Conservation (phyloP, 1,140 invertebrate species). For the Delia radicum region DNA sequence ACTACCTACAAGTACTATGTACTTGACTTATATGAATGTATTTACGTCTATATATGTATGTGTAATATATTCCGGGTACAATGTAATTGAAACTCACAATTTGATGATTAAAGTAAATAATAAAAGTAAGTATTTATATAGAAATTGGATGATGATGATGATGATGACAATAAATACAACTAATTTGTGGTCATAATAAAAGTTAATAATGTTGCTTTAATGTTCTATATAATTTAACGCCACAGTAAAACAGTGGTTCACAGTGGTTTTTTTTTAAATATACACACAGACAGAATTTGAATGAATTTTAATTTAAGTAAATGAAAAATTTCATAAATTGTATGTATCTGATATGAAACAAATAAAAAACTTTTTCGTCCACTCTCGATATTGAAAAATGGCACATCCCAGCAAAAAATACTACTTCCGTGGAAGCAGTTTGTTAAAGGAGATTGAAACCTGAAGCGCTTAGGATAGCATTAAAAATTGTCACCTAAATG, state of each 20-base stretch:
- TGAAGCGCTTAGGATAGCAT: too few relatives aligned
- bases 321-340: too few relatives aligned
- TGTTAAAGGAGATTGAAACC: too few relatives aligned
- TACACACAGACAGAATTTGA: too few relatives aligned
- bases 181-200: conserved; percentile 57
- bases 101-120: neutral
- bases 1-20: neutral
- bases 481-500: too few relatives aligned
- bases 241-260: neutral
- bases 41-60: neutral
- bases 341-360: too few relatives aligned
- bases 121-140: neutral
- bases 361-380: too few relatives aligned
- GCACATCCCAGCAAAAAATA: too few relatives aligned
- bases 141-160: neutral
- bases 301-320: too few relatives aligned
- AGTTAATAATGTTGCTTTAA: conserved; percentile 48
- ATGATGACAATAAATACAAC: conserved; percentile 38
- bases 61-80: neutral
- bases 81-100: conserved; percentile 8
- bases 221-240: neutral
- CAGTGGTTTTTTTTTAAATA: too few relatives aligned
- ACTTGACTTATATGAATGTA: neutral
- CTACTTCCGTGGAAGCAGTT: too few relatives aligned
- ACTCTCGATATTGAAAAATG: too few relatives aligned